A percentile compares a stretch with the other conserved stretches of the same genome.
These are phyloP conservation scores for Sclerurus mexicanus DNA, from an alignment of 2,113 vertebrate species.

Conservation along the genomic window DNA sequence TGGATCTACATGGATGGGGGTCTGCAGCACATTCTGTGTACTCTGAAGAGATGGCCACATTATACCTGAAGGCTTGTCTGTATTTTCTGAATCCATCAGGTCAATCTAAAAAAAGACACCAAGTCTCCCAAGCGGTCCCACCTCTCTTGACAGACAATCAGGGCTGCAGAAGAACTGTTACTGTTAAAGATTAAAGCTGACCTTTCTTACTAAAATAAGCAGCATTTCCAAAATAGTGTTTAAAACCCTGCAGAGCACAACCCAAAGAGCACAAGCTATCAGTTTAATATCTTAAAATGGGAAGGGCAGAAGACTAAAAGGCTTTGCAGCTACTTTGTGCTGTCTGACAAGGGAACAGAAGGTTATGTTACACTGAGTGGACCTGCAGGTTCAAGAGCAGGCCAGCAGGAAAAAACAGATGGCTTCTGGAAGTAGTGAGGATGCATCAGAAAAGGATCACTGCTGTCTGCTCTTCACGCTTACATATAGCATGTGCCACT, in stretches of 20 bases:
- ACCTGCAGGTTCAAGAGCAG: background rate
- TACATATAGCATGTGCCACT: background rate
- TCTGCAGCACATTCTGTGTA: background rate
- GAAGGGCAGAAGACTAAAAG: background rate
- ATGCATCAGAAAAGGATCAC: background rate
- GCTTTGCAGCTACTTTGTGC: background rate
- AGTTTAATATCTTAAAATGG: background rate
- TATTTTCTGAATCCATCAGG: background rate
- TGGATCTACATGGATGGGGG: background rate
- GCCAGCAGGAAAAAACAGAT: background rate
- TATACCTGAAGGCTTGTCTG: background rate
- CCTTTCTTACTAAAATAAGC: background rate
- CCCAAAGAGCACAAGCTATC: background rate
- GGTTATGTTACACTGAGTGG: background rate
- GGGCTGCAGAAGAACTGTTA: background rate
- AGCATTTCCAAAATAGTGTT: background rate
- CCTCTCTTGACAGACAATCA: background rate
- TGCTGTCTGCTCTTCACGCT: background rate
- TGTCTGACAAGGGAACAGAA: background rate
- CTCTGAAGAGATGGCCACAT: background rate
- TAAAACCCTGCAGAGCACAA: background rate
- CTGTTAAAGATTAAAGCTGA: background rate
- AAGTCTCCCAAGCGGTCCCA: background rate
- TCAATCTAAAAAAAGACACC: background rate
- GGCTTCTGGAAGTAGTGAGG: background rate